Evolutionary conservation across 2,888 invertebrate genomes (phyloP), one percentile per base, ranked within the genome.

Genomic region (Aspidiotus rigidus): DNA sequence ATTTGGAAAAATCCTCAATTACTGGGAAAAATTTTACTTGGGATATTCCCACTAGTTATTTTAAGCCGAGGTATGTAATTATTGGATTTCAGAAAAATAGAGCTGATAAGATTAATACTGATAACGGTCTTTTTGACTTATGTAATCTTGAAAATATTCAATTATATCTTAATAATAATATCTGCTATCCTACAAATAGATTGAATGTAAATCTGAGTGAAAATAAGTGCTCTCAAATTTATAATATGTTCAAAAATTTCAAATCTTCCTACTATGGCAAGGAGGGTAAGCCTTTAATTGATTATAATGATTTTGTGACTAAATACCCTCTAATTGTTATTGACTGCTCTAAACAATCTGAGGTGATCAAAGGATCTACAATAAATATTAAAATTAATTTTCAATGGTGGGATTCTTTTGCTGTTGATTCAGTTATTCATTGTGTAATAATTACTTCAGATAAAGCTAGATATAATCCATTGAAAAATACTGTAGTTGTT

Each of bases 401-500:
- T n/a, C n/a, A n/a, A 49, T 60, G 60, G 53, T 44, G 40, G 60
- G 49, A 67, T 28, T 49, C 60, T 39, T 67, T 67, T 28, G 40
- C 61, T 40, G 61, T 49, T 49, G 67, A 64, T 40, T 28, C 55
- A 55, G 40, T 55, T 7, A 64, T 64, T 55, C 7, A 60, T 39
- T 49, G 17, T 53, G 49, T 67, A 15, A 40, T 67, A 49, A 49
- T 67, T 67, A 67, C 53, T 6, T 49, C 49, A 67, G 60, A 67
- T 67, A 28, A 44, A 59, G 59, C 17, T 2, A 44, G 59, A 59
- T 67, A 67, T 67, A 64, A 64, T 57, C 55, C 66, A 60, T 49
- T 67, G 40, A 67, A 44, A 67, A 67, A 60, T 61, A 60, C 59
- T 60, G 60, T 67, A 60, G 49, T 67, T 17, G 49, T 67, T 49